Evolutionary conservation across 2,888 invertebrate species (phyloP).

Genomic region (Athalia circularis): DNA sequence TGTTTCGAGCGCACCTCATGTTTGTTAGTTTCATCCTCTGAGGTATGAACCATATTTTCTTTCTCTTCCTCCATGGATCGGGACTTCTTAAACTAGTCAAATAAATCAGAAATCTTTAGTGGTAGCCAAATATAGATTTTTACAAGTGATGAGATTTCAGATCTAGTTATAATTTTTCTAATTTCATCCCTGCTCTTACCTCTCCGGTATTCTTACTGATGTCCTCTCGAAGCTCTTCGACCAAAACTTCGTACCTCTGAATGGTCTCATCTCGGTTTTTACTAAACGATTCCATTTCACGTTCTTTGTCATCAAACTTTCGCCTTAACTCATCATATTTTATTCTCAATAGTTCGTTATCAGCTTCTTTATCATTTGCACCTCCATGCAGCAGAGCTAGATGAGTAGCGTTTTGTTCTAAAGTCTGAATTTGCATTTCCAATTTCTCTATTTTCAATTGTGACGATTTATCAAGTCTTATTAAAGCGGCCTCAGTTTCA

Average conservation of each 20-base stretch:
- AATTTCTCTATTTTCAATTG: slow-evolving; percentile 50
- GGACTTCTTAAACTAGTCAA: slow-evolving; percentile 8
- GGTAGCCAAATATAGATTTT: background rate
- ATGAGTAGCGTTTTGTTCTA: slow-evolving; percentile 43
- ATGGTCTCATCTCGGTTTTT: slow-evolving; percentile 63
- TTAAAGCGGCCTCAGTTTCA: slow-evolving; percentile 47
- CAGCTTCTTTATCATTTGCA: slow-evolving; percentile 54
- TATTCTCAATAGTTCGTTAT: slow-evolving; percentile 56
- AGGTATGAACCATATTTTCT: slow-evolving; percentile 51
- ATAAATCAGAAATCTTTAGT: background rate
- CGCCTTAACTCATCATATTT: slow-evolving; percentile 57
- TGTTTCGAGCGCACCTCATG: slow-evolving; percentile 41
- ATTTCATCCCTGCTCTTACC: slow-evolving; percentile 48
- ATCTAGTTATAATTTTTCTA: too few relatives aligned
- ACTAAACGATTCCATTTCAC: slow-evolving; percentile 63
- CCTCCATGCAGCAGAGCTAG: slow-evolving; percentile 54
- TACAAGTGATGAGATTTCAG: background rate
- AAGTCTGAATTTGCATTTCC: slow-evolving; percentile 50
- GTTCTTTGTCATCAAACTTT: slow-evolving; percentile 56
- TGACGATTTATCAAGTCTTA: slow-evolving; percentile 42
- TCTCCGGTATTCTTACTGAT: slow-evolving; percentile 59
- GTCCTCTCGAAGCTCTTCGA: slow-evolving; percentile 61
- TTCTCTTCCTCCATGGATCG: slow-evolving; percentile 39
- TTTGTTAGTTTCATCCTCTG: slow-evolving; percentile 54
- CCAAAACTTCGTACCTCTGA: slow-evolving; percentile 61